A percentile compares a stretch with the other conserved stretches of the same genome.
phyloP scores from a whole-genome alignment of 2,113 vertebrate genomes.

The Trogon melanurus region DNA sequence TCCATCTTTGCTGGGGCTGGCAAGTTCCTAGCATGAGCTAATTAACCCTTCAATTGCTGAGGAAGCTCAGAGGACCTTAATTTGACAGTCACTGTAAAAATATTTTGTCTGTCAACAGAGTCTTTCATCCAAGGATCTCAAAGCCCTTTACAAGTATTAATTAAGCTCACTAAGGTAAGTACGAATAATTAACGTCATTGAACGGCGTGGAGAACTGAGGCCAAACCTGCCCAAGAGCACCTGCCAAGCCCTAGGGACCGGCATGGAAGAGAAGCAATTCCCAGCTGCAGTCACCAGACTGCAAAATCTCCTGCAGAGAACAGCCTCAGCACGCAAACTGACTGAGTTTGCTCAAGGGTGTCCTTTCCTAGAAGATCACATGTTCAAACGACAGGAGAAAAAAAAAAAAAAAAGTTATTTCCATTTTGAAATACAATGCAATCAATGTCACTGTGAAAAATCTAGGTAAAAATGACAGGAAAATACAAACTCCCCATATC shows the following conservation, averaged over 20 bases:
- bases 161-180: slow-evolving; percentile 29
- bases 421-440: not conserved
- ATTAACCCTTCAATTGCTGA: slow-evolving; percentile 41
- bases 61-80: slow-evolving; percentile 33
- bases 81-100: slow-evolving; percentile 26
- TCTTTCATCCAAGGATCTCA: slow-evolving; percentile 51
- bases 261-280: not conserved
- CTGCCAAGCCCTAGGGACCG: not conserved
- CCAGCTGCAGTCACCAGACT: not conserved
- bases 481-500: accelerated
- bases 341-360: not conserved
- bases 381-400: not conserved
- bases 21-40: not conserved
- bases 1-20: not conserved
- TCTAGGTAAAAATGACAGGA: not conserved
- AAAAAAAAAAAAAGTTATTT: not conserved
- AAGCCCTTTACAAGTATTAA: slow-evolving; percentile 31
- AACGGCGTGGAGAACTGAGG: not conserved
- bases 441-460: not conserved
- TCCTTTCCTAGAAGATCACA: not conserved
- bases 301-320: not conserved
- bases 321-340: not conserved
- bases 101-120: slow-evolving; percentile 46
- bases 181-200: slow-evolving; percentile 38
- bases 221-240: not conserved